A percentile compares a stretch with the other conserved stretches of the same genome.
phyloP scores from a whole-genome alignment of 2,888 invertebrate species.

The Ectemnius cavifrons region DNA sequence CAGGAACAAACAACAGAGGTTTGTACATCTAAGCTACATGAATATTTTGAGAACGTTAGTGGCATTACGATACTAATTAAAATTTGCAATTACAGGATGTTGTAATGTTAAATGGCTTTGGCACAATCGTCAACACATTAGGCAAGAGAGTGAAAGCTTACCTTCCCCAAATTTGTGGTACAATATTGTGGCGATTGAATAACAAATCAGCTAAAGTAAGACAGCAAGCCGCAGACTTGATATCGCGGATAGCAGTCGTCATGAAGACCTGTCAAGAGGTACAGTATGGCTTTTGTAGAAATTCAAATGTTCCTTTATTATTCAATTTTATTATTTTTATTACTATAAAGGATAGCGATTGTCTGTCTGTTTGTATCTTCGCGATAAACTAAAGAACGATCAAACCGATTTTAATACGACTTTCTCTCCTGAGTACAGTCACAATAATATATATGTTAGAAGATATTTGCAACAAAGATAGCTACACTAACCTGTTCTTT shows the following conservation, averaged over 20 bases:
- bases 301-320: no score
- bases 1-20: constrained; percentile 99
- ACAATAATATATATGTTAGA: no score
- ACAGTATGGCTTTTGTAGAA: background rate
- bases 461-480: no score
- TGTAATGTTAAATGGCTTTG: constrained; percentile 99
- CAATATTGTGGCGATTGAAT: constrained; percentile 99
- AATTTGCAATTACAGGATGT: constrained; percentile 85
- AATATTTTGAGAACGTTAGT: background rate
- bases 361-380: no score
- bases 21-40: constrained; percentile 3
- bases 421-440: no score
- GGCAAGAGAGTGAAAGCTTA: constrained; percentile 99
- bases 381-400: no score
- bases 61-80: no score
- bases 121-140: constrained; percentile 98
- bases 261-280: constrained; percentile 99
- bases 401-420: no score
- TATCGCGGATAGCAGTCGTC: constrained; percentile 97
- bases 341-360: no score
- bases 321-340: no score
- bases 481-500: background rate
- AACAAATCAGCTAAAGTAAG: constrained; percentile 99
- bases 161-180: constrained; percentile 99
- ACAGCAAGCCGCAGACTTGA: constrained; percentile 99